Base-by-base conservation (phyloP, 2,888 invertebrate species). In the Sclerodermus sp. region DNA sequence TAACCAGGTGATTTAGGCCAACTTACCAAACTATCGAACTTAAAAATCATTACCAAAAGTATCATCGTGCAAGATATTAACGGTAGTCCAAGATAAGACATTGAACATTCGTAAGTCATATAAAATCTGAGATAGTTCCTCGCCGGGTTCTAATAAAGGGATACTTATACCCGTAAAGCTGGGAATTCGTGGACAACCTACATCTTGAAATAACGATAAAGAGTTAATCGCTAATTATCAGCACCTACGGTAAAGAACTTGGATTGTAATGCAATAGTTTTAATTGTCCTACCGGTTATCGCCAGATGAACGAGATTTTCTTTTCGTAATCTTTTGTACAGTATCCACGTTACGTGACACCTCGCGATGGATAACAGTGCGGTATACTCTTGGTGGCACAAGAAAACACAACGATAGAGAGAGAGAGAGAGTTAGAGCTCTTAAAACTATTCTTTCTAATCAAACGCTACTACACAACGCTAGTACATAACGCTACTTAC, bases 171-270 rank as follows among this genome's bases (percentile, higher is more conserved):
- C 90, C 14, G 85, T 81, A 29, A 82, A 77, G 0, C 79, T 64
- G 0, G 91, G 89, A 42, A 93, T 74, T 34, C 93, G 82, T 0
- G 91, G 88, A 71, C 93, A 93, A 67, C 91, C 89, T 0, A 86
- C 82, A 70, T 90, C 91, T 83, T 39, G 17, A 52, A 17, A 58
- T 50, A 69, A 59, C 53, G 37, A 44, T 42, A 12, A 16, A 32
- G 16, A 38, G 30, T n/a, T n/a, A n/a, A n/a, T n/a, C n/a, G 40
- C 10, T 18, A 41, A 23, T 18, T n/a, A 5, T 16, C 4, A 9
- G 10, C 40, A 9, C 1, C 42, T 46, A 1, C 10, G 8, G 30
- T 30, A 34, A n/a, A n/a, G n/a, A n/a, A n/a, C n/a, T n/a, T n/a
- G n/a, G n/a, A n/a, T 12, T 32, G 45, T 38, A 38, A 30, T 17